These are phyloP conservation scores for Noctilio leporinus DNA, from an alignment of 2,113 vertebrate genomes.

Conservation along the genomic window DNA sequence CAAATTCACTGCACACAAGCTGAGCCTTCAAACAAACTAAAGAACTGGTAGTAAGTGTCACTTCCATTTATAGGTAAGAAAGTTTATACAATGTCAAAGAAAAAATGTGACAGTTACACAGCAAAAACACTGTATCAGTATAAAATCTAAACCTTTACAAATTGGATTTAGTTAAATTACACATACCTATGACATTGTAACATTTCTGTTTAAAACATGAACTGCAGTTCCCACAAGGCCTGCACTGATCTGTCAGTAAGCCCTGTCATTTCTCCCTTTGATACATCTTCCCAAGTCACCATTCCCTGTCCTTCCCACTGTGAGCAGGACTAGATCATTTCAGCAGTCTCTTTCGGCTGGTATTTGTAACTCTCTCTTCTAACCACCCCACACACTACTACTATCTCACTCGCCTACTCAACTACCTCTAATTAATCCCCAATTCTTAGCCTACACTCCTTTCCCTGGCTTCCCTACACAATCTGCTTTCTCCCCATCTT, in stretches of 20 bases:
- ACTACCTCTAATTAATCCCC: neutral
- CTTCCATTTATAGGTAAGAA: neutral
- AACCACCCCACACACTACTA: neutral
- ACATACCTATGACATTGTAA: neutral
- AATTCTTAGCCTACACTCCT: neutral
- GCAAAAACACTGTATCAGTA: neutral
- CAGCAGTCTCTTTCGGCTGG: neutral
- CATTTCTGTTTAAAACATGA: neutral
- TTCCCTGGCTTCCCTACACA: neutral
- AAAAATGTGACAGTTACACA: neutral
- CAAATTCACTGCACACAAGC: neutral
- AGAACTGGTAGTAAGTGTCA: neutral
- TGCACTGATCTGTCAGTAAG: neutral
- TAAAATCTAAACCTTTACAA: conserved; percentile 28
- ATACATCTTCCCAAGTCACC: neutral
- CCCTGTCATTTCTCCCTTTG: neutral
- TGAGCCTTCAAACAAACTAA: neutral
- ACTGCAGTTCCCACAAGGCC: neutral
- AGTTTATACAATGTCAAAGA: neutral
- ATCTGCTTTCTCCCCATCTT: neutral
- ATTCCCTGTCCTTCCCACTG: neutral
- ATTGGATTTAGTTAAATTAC: neutral
- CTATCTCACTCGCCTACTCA: neutral
- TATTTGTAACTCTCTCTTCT: neutral
- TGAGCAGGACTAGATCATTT: neutral